Conservation (phyloP, 2,888 invertebrate genomes). For the Lissocephala sabroskyi region DNA sequence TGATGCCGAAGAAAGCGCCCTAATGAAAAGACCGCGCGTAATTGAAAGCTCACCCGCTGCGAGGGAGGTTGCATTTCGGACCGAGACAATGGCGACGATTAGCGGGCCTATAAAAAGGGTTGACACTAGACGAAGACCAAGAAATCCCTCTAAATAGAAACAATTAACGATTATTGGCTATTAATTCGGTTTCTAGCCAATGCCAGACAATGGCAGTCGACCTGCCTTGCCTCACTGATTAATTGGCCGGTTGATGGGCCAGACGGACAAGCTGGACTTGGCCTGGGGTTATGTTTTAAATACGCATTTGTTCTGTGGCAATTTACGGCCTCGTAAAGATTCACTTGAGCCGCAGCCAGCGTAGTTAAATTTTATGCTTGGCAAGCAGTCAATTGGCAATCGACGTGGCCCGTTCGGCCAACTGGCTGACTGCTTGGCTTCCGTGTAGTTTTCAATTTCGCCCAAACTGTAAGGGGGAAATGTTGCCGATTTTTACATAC, state of each 20-base stretch:
- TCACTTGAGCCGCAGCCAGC: constrained; percentile 30
- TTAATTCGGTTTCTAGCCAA: constrained; percentile 16
- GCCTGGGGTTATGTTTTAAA: constrained; percentile 9
- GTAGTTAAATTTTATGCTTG: constrained; percentile 56
- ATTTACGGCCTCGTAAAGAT: constrained; percentile 51
- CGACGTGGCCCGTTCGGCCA: no score
- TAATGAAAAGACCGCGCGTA: constrained; percentile 38
- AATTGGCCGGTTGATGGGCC: constrained; percentile 30
- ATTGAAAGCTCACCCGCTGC: constrained; percentile 44
- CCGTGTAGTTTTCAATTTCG: constrained; percentile 33
- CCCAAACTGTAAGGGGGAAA: constrained; percentile 17
- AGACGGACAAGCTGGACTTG: no score
- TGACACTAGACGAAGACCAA: neutral
- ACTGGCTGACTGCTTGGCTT: constrained; percentile 18
- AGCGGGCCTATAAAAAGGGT: constrained; percentile 10
- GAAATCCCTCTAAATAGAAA: neutral
- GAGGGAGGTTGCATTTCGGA: constrained; percentile 6
- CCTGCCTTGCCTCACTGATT: constrained; percentile 27
- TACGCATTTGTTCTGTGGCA: constrained; percentile 30
- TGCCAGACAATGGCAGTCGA: no score
- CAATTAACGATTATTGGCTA: constrained; percentile 49
- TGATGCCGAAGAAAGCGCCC: constrained; percentile 24
- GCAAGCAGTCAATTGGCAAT: constrained; percentile 27
- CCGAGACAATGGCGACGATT: constrained; percentile 44
- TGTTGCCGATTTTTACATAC: constrained; percentile 41